These are phyloP conservation scores for Sceliomorpha sp. DNA, from an alignment of 2,888 invertebrate genomes.

Conservation along the genomic window DNA sequence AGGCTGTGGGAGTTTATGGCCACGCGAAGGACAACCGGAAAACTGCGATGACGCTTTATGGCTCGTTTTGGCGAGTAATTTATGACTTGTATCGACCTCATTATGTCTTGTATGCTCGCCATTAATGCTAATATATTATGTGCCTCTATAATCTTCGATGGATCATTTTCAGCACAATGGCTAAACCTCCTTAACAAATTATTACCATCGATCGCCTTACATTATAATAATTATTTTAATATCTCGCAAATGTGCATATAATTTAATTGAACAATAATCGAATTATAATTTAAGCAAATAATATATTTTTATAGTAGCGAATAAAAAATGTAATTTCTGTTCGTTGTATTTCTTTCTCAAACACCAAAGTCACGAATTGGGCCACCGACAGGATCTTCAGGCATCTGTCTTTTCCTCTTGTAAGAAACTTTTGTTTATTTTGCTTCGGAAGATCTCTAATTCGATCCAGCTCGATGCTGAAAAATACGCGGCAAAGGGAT, in stretches of 20 bases:
- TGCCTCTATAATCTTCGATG: constrained; percentile 5
- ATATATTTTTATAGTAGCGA: too few relatives aligned
- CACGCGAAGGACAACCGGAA: constrained; percentile 34
- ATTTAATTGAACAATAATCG: too few relatives aligned
- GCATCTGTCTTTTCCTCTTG: too few relatives aligned
- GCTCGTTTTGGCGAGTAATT: constrained; percentile 32
- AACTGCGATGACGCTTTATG: constrained; percentile 30
- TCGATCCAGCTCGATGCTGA: constrained; percentile 34
- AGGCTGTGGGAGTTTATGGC: constrained; percentile 32
- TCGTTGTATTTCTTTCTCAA: too few relatives aligned
- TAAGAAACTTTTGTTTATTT: too few relatives aligned
- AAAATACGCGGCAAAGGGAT: constrained; percentile 22
- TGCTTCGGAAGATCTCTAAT: constrained; percentile 42
- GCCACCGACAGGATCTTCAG: too few relatives aligned
- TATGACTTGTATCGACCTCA: constrained; percentile 17
- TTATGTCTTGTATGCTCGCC: constrained; percentile 12
- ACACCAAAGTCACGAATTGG: too few relatives aligned
- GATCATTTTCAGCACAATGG: constrained; percentile 6
- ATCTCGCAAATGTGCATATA: too few relatives aligned
- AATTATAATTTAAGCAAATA: too few relatives aligned
- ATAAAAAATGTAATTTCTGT: too few relatives aligned
- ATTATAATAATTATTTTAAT: too few relatives aligned
- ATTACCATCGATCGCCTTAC: too few relatives aligned
- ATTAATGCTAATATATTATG: constrained; percentile 23
- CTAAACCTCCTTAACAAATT: background rate